Percentiles rank a stretch among this genome's conserved stretches.
Evolutionary conservation across 2,113 vertebrate genomes (phyloP).

Genomic region (Myotis lucifugus): DNA sequence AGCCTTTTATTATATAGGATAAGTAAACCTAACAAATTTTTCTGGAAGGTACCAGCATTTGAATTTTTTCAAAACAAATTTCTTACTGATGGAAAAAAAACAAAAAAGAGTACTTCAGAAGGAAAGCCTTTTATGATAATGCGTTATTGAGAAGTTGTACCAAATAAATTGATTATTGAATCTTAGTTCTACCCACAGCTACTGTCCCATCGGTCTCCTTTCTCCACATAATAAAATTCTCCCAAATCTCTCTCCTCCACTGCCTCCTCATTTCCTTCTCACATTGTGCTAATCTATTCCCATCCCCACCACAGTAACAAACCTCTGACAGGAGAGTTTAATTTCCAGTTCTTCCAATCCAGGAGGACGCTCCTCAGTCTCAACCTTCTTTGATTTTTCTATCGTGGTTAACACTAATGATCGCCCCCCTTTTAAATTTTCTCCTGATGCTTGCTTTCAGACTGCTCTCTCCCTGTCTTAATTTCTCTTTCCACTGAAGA

Average conservation of each 20-base stretch:
- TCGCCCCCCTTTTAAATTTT: background rate
- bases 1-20: no score
- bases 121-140: background rate
- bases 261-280: background rate
- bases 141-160: slow-evolving; percentile 2
- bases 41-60: background rate
- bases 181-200: background rate
- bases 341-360: background rate
- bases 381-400: background rate
- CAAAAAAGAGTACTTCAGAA: background rate
- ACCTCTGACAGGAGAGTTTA: background rate
- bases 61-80: background rate
- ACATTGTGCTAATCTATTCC: background rate
- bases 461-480: background rate
- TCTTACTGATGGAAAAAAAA: background rate
- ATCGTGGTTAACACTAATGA: background rate
- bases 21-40: background rate
- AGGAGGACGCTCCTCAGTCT: background rate
- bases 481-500: background rate
- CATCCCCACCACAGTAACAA: background rate
- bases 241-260: background rate
- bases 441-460: background rate
- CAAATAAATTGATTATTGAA: background rate
- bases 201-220: background rate
- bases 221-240: slow-evolving; percentile 23